Evolutionary conservation across 2,113 vertebrate genomes (phyloP), one percentile per base, ranked within the genome.

Genomic region (Caranx melampygus): DNA sequence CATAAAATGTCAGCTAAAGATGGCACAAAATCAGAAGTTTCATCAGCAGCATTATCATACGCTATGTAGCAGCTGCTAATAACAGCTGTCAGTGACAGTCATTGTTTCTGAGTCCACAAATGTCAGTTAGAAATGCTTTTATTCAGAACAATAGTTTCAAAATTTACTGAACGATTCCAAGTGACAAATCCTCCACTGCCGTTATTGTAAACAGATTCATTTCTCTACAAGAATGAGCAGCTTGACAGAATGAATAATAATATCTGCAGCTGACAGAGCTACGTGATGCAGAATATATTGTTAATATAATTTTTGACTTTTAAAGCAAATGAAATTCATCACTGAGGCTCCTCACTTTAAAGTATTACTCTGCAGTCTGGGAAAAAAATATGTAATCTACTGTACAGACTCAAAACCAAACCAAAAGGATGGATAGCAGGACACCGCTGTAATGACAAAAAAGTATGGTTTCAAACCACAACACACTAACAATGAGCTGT

Each of bases 391-490:
- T 18, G 21, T n/a, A 21, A 54, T 1, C 10, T 11, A n/a, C 40
- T 37, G 35, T 20, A n/a, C 20, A n/a, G 5, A 20, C n/a, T 54
- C n/a, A 55, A 55, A 21, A 10, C 20, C 10, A 52, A 52, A 44
- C 35, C 31, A 45, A 16, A 37, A 26, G 26, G 26, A 21, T 13
- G 40, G 35, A 61, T 15, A 42, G 15, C 6, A 14, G 37, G 31
- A 55, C 14, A 45, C n/a, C 31, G 2, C 37, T 33, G 20, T n/a
- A 33, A 60, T 59, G 58, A 54, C 59, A 75, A 54, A 20, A 75
- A 75, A 55, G 45, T 55, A 63, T 21, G 15, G 40, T 64, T 81
- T 54, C 42, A 68, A 57, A 37, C 45, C 18, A 37, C 10, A 42
- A 5, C 64, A 34, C 33, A 9, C 59, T 15, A 51, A 73, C 42